Evolutionary conservation across 2,113 vertebrate species (phyloP).

Genomic region (Callopanchax toddi): DNA sequence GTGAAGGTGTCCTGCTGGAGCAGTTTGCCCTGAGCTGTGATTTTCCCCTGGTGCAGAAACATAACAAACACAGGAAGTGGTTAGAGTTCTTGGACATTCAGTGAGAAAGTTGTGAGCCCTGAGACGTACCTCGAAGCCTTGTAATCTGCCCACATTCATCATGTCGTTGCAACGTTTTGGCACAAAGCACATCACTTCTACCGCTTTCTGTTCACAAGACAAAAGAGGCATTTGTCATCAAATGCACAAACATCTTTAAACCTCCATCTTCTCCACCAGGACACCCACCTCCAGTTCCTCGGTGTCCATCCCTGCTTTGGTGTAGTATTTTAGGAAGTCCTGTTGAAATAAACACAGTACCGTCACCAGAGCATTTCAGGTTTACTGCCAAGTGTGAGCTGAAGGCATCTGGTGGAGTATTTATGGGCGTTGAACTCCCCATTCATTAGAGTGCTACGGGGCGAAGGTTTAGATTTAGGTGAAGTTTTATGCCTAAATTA

Average conservation of each 20-base stretch:
- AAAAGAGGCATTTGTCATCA: background rate
- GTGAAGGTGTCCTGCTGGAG: conserved; percentile 92
- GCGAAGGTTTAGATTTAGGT: conserved; percentile 30
- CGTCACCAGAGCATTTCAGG: conserved; percentile 44
- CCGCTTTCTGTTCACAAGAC: conserved; percentile 82
- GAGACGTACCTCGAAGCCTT: conserved; percentile 88
- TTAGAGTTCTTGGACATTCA: background rate
- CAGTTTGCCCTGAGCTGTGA: conserved; percentile 92
- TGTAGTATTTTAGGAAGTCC: conserved; percentile 92
- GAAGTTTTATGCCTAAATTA: conserved; percentile 41
- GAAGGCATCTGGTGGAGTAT: conserved; percentile 60
- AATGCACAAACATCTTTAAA: background rate
- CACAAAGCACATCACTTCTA: conserved; percentile 94
- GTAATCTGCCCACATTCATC: conserved; percentile 92
- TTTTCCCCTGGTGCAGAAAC: conserved; percentile 84
- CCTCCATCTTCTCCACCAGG: background rate
- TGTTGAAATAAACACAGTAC: conserved; percentile 77
- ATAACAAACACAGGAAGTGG: conserved; percentile 22
- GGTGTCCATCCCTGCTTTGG: conserved; percentile 87
- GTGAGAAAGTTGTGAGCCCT: background rate
- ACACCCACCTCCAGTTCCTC: conserved; percentile 84
- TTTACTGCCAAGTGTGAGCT: conserved; percentile 41
- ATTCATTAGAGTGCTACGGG: conserved; percentile 50
- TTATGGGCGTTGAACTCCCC: conserved; percentile 40
- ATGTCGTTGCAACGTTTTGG: conserved; percentile 94